Evolutionary conservation across 2,888 invertebrate species (phyloP), one percentile per base, ranked within the genome.

Genomic region (Rugalucina vietnamica): DNA sequence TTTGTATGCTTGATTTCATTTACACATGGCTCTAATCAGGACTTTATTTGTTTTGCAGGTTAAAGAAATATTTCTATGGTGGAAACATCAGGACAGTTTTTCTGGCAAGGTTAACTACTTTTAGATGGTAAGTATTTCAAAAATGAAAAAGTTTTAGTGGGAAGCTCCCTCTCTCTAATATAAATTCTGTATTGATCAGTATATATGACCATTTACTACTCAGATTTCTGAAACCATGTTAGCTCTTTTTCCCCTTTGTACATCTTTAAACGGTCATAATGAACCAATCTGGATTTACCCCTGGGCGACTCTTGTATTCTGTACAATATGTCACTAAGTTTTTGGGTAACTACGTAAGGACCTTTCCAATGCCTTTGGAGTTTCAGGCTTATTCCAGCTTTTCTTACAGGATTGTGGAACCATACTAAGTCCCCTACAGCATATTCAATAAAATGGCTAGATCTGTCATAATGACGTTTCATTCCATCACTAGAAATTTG

Each of bases 371-470:
- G 54, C 24, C 54, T 54, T 54, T 54, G 54, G 4, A 54, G n/a
- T 54, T 54, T 54, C 3, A 54, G 54, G 71, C 78, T 70, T n/a
- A 78, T 27, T 14, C 80, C 80, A 27, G 34, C 69, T 39, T 75
- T 80, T 36, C 75, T 75, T 32, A 76, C 37, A 21, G 54, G 81
- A 43, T 71, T 24, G 37, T 71, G 76, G 34, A 76, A 76, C 76
- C 81, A 81, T 34, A 81, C 81, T 29, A 18, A 54, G 27, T 76
- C 81, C 49, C 60, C 60, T 32, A 70, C 34, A 71, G 71, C 57
- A 39, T n/a, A 70, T 4, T 27, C 29, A 39, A 76, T 71, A 18
- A 24, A 80, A 32, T 80, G 75, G 50, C 49, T 14, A 10, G 69
- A 49, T 36, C 50, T 69, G 36, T 80, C 36, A 75, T 80, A 75